Percentiles rank a stretch among this genome's conserved stretches.
Evolutionary conservation across 2,888 invertebrate species (phyloP).

Genomic region (Chirona hameri): DNA sequence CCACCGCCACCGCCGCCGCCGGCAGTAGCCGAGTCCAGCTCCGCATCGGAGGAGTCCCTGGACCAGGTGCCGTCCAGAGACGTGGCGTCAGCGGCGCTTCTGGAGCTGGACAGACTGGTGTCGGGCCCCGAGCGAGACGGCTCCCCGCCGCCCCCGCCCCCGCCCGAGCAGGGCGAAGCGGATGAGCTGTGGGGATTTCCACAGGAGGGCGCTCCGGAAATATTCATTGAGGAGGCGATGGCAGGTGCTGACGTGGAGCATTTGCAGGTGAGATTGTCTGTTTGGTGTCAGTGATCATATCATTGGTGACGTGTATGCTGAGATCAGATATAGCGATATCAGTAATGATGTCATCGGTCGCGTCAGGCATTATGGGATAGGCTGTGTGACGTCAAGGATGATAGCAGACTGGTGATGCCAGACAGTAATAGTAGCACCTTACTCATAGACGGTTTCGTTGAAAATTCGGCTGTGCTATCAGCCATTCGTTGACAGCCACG

Average conservation of each 20-base stretch:
- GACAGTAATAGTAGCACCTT: too few relatives aligned
- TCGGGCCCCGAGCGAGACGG: conserved; percentile 58
- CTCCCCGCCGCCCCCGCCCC: conserved; percentile 58
- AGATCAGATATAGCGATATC: too few relatives aligned
- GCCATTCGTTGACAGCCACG: too few relatives aligned
- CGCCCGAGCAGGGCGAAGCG: conserved; percentile 49
- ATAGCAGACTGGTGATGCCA: too few relatives aligned
- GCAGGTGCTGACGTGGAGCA: neutral
- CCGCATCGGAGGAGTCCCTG: conserved; percentile 37
- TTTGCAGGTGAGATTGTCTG: neutral
- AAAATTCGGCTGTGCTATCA: too few relatives aligned
- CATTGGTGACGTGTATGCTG: too few relatives aligned
- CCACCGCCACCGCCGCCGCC: conserved; percentile 41
- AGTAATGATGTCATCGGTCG: too few relatives aligned
- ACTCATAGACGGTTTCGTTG: too few relatives aligned
- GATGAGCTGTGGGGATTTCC: neutral
- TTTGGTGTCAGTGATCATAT: too few relatives aligned
- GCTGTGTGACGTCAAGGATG: too few relatives aligned
- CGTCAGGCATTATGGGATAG: too few relatives aligned
- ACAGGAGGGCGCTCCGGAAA: conserved; percentile 43
- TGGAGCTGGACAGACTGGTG: conserved; percentile 61
- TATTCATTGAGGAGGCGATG: too few relatives aligned
- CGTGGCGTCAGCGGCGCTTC: conserved; percentile 52
- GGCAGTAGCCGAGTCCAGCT: neutral
- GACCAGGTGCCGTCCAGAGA: conserved; percentile 37